Percentiles rank a stretch among this genome's conserved stretches.
phyloP scores from a whole-genome alignment of 2,797 vertebrate genomes.

The Crocidura indochinensis region DNA sequence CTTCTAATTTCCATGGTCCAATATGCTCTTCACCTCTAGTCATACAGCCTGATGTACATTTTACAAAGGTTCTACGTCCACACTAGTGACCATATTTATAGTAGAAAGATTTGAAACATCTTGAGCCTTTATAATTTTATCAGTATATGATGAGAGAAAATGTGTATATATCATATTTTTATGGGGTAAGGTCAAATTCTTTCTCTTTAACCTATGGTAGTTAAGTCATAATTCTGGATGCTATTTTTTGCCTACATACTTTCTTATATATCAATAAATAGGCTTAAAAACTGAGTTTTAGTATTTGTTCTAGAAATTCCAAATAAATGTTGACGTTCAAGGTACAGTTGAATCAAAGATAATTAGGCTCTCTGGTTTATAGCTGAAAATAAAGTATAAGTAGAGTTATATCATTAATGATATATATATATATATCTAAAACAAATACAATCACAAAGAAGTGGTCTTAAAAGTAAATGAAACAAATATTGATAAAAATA shows the following conservation, averaged over 20 bases:
- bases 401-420: neutral
- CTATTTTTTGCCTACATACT: neutral
- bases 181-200: neutral
- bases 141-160: neutral
- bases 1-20: conserved; percentile 13
- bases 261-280: too few species aligned
- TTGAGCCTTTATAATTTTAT: neutral
- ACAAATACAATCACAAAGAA: too few species aligned
- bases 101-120: neutral
- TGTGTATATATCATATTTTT: neutral
- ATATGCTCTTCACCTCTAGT: neutral
- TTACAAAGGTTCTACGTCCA: too few species aligned
- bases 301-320: conserved; percentile 1
- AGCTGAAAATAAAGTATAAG: neutral
- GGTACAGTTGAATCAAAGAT: neutral
- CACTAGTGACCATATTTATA: neutral
- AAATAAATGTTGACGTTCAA: conserved; percentile 17
- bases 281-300: too few species aligned
- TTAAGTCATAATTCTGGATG: neutral
- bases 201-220: neutral
- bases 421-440: neutral
- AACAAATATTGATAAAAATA: too few species aligned
- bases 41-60: neutral
- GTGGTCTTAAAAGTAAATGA: too few species aligned
- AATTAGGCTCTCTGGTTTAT: neutral